A percentile compares a stretch with the other conserved stretches of the same genome.
Evolutionary conservation across 2,113 vertebrate genomes (phyloP).

Genomic region (Ammodytes marinus): DNA sequence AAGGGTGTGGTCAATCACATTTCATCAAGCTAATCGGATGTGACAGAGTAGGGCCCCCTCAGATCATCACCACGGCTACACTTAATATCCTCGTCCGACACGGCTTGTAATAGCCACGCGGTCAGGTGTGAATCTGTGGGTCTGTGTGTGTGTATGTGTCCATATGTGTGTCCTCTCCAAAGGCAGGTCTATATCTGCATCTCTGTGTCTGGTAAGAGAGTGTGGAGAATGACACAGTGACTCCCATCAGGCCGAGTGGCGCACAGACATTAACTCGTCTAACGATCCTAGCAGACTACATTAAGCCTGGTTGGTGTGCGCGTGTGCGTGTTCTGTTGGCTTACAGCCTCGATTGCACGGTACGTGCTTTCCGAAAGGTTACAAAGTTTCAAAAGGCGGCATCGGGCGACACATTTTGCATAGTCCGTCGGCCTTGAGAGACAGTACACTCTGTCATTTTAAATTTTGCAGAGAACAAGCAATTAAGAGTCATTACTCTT

Average conservation of each 20-base stretch:
- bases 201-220: conserved; percentile 61
- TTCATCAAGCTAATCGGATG: conserved; percentile 72
- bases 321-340: conserved; percentile 22
- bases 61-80: conserved; percentile 61
- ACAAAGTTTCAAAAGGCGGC: conserved; percentile 29
- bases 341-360: conserved; percentile 31
- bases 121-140: conserved; percentile 47
- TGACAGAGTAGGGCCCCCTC: conserved; percentile 66
- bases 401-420: conserved; percentile 16
- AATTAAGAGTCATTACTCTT: conserved; percentile 62
- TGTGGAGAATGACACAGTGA: conserved; percentile 70
- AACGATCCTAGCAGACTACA: conserved; percentile 75
- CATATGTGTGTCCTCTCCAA: conserved; percentile 37
- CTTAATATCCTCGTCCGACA: conserved; percentile 67
- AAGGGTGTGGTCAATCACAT: conserved; percentile 41
- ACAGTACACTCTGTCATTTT: conserved; percentile 29
- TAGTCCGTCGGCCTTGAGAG: conserved; percentile 50
- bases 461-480: conserved; percentile 26
- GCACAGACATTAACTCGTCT: conserved; percentile 80
- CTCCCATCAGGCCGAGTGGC: conserved; percentile 60
- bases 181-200: conserved; percentile 69
- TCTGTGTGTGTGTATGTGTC: conserved; percentile 26
- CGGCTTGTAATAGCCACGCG: conserved; percentile 52
- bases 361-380: conserved; percentile 42
- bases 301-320: conserved; percentile 42